Percentiles rank a stretch among this genome's conserved stretches.
phyloP scores from a whole-genome alignment of 2,113 vertebrate genomes.

The Sminthopsis crassicaudata region DNA sequence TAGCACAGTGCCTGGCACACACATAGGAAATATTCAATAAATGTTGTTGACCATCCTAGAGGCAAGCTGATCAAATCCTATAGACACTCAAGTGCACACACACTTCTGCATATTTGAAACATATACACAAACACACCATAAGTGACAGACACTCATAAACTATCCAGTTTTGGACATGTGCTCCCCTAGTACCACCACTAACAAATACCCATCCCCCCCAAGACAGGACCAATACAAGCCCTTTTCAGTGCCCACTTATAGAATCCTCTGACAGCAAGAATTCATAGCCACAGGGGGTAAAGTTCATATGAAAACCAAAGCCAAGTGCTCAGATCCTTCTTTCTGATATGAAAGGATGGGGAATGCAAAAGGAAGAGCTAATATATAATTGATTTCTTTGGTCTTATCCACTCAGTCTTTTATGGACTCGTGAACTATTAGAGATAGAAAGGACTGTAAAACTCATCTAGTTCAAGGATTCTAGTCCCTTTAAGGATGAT shows the following conservation, averaged over 20 bases:
- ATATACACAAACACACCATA: background rate
- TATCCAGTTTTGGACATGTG: background rate
- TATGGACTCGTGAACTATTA: background rate
- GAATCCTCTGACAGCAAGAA: background rate
- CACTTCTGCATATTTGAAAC: too few species aligned
- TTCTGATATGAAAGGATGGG: conserved; percentile 5
- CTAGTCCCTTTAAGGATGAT: background rate
- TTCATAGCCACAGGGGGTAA: background rate
- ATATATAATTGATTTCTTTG: background rate
- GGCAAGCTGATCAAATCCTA: background rate
- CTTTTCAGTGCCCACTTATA: background rate
- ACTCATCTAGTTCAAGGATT: background rate
- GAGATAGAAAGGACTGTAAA: background rate
- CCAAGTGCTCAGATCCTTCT: background rate
- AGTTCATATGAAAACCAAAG: background rate
- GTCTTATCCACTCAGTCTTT: conserved; percentile 28
- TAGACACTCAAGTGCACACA: background rate
- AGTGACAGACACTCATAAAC: background rate
- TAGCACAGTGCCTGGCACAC: background rate
- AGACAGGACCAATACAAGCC: background rate
- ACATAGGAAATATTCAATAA: background rate
- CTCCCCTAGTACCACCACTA: background rate
- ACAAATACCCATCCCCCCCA: background rate
- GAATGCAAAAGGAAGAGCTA: background rate
- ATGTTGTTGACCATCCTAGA: background rate